Percentiles rank a stretch among this genome's conserved stretches.
phyloP scores from a whole-genome alignment of 2,888 invertebrate species.

The Melieria omissa region DNA sequence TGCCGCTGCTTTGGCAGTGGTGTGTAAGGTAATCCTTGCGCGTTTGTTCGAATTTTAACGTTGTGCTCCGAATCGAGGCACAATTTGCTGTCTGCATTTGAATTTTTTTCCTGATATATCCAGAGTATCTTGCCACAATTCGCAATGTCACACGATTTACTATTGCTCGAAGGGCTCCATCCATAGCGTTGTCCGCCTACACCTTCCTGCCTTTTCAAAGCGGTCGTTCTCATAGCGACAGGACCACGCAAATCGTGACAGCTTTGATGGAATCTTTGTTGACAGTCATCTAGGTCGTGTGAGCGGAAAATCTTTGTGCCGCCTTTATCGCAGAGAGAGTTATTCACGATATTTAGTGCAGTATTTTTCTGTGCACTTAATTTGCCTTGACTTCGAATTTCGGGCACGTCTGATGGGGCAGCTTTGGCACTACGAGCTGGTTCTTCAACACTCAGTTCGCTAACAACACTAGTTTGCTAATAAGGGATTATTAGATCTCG shows the following conservation, averaged over 20 bases:
- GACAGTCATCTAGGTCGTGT: too few relatives aligned
- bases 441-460: too few relatives aligned
- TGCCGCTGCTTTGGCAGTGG: conserved; percentile 59
- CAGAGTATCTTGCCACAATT: conserved; percentile 65
- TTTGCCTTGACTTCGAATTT: too few relatives aligned
- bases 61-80: conserved; percentile 23
- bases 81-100: conserved; percentile 18
- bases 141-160: conserved; percentile 56
- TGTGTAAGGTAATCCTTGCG: conserved; percentile 62
- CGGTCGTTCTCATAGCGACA: neutral
- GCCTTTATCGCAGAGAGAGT: too few relatives aligned
- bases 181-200: neutral
- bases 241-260: conserved; percentile 24
- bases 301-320: too few relatives aligned
- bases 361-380: too few relatives aligned
- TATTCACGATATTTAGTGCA: too few relatives aligned
- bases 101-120: conserved; percentile 53
- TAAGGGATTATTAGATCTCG: too few relatives aligned
- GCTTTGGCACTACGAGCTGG: too few relatives aligned
- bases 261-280: conserved; percentile 17
- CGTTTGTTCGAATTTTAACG: conserved; percentile 56
- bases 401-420: too few relatives aligned
- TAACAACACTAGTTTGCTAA: too few relatives aligned
- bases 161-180: conserved; percentile 19
- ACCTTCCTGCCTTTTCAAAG: conserved; percentile 53